Conservation (phyloP, 2,113 vertebrate genomes). For the Heterochromis multidens region DNA sequence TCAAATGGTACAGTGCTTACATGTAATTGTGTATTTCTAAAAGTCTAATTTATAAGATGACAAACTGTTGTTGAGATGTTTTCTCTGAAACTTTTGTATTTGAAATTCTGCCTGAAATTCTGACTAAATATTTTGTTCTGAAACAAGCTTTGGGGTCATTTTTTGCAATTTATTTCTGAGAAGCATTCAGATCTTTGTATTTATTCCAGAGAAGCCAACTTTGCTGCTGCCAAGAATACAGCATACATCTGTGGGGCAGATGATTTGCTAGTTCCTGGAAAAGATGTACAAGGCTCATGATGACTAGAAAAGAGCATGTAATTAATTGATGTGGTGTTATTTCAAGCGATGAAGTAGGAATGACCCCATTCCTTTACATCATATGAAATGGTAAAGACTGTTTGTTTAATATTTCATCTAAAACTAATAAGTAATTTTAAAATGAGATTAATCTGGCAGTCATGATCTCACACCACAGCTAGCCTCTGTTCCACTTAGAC, state of each 20-base stretch:
- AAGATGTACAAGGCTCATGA: background rate
- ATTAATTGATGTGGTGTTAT: conserved; percentile 7
- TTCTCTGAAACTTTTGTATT: conserved; percentile 61
- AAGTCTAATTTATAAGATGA: conserved; percentile 68
- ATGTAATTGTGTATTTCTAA: conserved; percentile 49
- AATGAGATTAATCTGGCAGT: background rate
- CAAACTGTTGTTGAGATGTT: conserved; percentile 52
- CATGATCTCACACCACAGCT: background rate
- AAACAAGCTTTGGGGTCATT: conserved; percentile 21
- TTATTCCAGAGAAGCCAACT: background rate
- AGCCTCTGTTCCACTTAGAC: background rate
- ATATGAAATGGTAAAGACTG: background rate
- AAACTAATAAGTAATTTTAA: background rate
- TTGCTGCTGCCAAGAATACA: background rate
- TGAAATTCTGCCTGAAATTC: conserved; percentile 44
- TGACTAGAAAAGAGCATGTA: background rate
- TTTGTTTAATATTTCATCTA: background rate
- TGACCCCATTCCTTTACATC: background rate
- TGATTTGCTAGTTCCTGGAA: background rate
- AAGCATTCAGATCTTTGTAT: background rate
- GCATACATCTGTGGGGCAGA: conserved; percentile 32
- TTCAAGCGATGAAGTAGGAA: background rate
- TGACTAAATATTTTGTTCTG: conserved; percentile 61
- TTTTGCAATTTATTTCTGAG: background rate
- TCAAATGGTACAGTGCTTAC: conserved; percentile 14